Evolutionary conservation across 2,113 vertebrate species (phyloP).

Genomic region (Lontra canadensis): DNA sequence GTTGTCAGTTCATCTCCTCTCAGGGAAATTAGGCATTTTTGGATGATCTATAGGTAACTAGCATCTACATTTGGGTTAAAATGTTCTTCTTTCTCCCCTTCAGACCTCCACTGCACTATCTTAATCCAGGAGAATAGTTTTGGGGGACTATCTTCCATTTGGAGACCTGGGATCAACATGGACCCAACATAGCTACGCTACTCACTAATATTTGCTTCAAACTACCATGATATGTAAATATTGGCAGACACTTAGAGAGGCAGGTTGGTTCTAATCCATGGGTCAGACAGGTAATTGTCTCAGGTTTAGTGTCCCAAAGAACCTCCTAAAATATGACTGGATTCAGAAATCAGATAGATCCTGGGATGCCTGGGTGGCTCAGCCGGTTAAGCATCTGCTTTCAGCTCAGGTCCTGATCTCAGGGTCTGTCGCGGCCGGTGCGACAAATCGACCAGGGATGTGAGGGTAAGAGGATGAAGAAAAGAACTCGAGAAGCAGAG

Average conservation of each 20-base stretch:
- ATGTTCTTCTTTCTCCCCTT: background rate
- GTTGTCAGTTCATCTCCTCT: background rate
- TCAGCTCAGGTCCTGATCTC: background rate
- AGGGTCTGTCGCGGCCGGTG: too few species aligned
- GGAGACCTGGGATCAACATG: background rate
- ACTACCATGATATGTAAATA: background rate
- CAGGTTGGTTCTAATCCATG: background rate
- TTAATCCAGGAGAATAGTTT: background rate
- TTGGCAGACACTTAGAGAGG: background rate
- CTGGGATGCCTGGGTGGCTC: background rate
- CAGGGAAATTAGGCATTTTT: background rate
- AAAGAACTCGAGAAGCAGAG: too few species aligned
- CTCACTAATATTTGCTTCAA: background rate
- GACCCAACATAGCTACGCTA: background rate
- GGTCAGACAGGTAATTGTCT: background rate
- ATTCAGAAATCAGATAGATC: constrained; percentile 8
- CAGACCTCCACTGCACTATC: background rate
- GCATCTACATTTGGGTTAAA: background rate
- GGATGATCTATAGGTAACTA: background rate
- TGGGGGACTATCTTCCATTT: background rate
- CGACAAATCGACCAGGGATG: too few species aligned
- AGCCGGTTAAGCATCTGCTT: background rate
- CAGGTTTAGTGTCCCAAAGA: background rate
- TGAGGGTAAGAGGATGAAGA: too few species aligned
- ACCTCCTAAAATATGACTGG: background rate